Evolutionary conservation across 1,140 invertebrate genomes (phyloP), one percentile per base, ranked within the genome.

Genomic region (Arctopsyche grandis): DNA sequence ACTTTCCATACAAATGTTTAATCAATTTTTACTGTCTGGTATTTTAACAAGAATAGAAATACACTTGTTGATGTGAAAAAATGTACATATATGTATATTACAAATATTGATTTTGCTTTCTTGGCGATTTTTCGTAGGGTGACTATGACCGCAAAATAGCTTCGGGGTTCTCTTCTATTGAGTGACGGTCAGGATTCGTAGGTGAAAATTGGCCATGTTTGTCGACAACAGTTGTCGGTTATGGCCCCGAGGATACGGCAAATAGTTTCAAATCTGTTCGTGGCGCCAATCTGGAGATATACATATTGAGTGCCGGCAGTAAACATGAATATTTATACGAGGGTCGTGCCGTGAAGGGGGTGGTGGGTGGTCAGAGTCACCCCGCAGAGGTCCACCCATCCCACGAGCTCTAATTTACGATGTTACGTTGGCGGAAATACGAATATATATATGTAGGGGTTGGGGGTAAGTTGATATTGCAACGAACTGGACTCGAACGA

Each of bases 191-290:
- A 16, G 12, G 48, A 52, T 52, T 52, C 48, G 48, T 52, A 70
- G 69, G 69, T 70, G 69, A 38, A 70, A 70, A 70, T 70, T 70
- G 69, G 38, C 16, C 22, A 38, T 66, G 60, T 21, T 66, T 66
- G 21, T 44, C n/a, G 69, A 29, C 26, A 70, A 44, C 69, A 70
- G 69, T 70, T 70, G 69, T 29, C 29, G 21, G 69, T 70, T 26
- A 70, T 70, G 14, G 24, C 69, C 63, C 24, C 14, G 19, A 10
- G 24, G 60, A 16, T 16, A 66, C 19, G 24, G 60, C 21, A 66
- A 26, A 66, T 66, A 66, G 60, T 66, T 66, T 66, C 12, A 16
- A 12, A 66, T 66, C 19, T 29, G 60, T 66, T 29, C 60, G 24
- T 66, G 14, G 52, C 21, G 52, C 29, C 29, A 38, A 52, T 52